Percentiles rank a stretch among this genome's conserved stretches.
These are phyloP conservation scores for Aythya fuligula DNA, from an alignment of 2,797 vertebrate genomes.

Conservation along the genomic window DNA sequence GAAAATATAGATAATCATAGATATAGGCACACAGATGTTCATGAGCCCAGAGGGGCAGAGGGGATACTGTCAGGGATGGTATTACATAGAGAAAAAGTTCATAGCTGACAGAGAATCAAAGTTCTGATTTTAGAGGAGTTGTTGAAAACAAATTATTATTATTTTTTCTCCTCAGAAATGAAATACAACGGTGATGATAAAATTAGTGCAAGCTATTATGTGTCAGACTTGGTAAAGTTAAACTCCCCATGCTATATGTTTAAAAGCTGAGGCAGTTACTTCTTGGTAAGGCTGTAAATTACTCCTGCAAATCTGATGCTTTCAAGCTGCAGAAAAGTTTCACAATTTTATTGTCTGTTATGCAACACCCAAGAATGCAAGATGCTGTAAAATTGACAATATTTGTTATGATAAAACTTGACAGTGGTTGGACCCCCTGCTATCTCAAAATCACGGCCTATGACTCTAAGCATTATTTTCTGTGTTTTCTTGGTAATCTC, in stretches of 20 bases:
- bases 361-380: neutral
- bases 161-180: neutral
- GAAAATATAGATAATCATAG: neutral
- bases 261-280: neutral
- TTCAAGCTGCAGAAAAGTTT: neutral
- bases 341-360: neutral
- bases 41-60: neutral
- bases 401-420: neutral
- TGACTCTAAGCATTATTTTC: neutral
- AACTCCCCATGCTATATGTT: neutral
- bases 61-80: neutral
- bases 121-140: neutral
- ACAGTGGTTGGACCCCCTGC: neutral
- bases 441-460: neutral
- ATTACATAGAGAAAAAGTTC: neutral
- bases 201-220: constrained; percentile 10
- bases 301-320: neutral
- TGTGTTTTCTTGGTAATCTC: neutral
- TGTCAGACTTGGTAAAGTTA: neutral
- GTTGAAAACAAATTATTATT: neutral
- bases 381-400: neutral
- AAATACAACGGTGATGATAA: constrained; percentile 22
- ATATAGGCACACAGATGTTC: no score
- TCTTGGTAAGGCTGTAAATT: constrained; percentile 6
- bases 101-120: neutral